Base-by-base conservation (phyloP, 23 tunicate species). In the Ciona savignyi region DNA sequence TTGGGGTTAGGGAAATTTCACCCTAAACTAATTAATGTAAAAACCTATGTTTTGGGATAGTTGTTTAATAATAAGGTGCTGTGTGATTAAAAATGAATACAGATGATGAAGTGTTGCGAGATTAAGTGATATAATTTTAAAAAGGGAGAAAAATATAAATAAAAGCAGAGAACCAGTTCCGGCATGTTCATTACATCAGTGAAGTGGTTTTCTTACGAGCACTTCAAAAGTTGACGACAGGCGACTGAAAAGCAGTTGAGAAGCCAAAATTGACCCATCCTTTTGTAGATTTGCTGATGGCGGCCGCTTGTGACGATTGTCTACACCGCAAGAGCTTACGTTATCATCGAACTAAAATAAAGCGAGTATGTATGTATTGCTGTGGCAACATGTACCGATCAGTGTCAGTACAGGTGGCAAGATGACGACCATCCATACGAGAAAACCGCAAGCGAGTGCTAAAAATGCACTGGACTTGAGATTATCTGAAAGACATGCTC, bases 171-270 rank as follows among this genome's bases (percentile, higher is more conserved):
- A 9, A 42, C 56, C 56, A 42, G 56, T 15, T 42, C 56, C 56
- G 56, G 56, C 76, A 72, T 30, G 76, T 72, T 72, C 76, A 72
- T 72, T 72, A 48, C 64, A 48, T 3, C 60, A 26, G 34, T 72
- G 61, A 51, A 72, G 65, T 48, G 64, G 76, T 3, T 22, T 63
- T n/a, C 67, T 23, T n/a, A 63, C 67, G 67, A 63, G 67, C 67
- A 63, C 67, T 63, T 63, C 28, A 63, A 25, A 63, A 63, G 28
- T 63, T 63, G 67, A 63, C 28, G 67, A 63, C 67, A 63, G 56
- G 56, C 56, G 56, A 42, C 56, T 42, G 56, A 42, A 42, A 42
- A 42, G 56, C 15, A 42, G 9, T 42, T 42, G 56, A 42, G 56
- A 15, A 42, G 56, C 56, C 15, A 42, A 42, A 42, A 42, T 42